Conservation (phyloP, 2,113 vertebrate genomes). For the Lontra canadensis region DNA sequence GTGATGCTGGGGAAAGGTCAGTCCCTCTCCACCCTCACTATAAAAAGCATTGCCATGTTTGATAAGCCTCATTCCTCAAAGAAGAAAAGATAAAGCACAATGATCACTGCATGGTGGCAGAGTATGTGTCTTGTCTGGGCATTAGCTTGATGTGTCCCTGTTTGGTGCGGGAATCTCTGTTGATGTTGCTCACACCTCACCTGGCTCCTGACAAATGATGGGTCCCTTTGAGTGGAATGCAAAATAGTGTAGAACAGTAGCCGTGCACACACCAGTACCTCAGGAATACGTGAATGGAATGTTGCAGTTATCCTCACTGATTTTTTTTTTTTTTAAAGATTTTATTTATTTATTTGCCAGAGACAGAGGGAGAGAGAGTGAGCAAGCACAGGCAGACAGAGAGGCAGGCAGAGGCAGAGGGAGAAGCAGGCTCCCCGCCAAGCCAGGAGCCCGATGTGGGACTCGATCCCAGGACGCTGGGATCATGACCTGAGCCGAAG, state of each 20-base stretch:
- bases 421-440: no score
- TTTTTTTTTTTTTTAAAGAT: no score
- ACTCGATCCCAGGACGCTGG: no score
- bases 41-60: slow-evolving; percentile 16
- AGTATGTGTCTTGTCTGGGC: not conserved
- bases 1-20: not conserved
- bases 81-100: not conserved
- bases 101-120: not conserved
- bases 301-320: not conserved
- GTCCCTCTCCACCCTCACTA: not conserved
- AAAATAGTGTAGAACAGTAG: not conserved
- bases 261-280: not conserved
- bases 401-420: no score
- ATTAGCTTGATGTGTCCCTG: not conserved
- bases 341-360: no score
- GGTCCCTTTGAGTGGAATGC: no score
- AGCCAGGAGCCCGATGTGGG: no score
- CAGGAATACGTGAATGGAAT: not conserved
- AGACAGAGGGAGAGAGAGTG: no score
- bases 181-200: not conserved
- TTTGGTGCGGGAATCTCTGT: not conserved
- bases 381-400: no score
- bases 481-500: no score
- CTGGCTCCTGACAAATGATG: not conserved
- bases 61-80: not conserved